A percentile compares a stretch with the other conserved stretches of the same genome.
phyloP scores from a whole-genome alignment of 2,797 vertebrate genomes.

The Halcyon leucocephala region DNA sequence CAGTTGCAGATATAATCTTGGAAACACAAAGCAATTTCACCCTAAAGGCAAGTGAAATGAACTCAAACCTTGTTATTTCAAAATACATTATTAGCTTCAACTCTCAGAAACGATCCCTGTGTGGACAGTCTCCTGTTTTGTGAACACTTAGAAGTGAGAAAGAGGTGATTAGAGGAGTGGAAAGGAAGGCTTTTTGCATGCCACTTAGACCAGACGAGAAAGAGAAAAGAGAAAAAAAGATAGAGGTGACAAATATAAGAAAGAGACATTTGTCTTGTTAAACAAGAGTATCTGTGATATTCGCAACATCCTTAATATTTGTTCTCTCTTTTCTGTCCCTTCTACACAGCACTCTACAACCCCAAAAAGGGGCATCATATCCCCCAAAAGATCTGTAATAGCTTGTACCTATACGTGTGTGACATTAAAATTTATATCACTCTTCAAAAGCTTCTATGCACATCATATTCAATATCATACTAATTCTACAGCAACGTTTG shows the following conservation, averaged over 20 bases:
- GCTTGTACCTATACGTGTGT: background rate
- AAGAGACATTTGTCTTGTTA: background rate
- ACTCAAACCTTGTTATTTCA: conserved; percentile 19
- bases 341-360: background rate
- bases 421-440: background rate
- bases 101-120: background rate
- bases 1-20: background rate
- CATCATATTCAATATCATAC: background rate
- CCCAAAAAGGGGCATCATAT: background rate
- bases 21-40: background rate
- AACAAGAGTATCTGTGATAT: background rate
- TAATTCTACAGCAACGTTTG: background rate
- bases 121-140: background rate
- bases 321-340: background rate
- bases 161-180: background rate
- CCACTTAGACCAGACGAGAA: background rate
- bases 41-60: conserved; percentile 29
- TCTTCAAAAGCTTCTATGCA: background rate
- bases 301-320: background rate
- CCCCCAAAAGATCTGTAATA: background rate
- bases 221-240: background rate
- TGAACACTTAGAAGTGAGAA: background rate
- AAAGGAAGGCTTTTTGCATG: background rate
- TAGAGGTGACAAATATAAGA: background rate
- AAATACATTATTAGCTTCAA: background rate